A percentile compares a stretch with the other conserved stretches of the same genome.
phyloP scores from a whole-genome alignment of 30 jellyfish, hydroid and myxozoan genomes.

The Cassiopea xamachana region DNA sequence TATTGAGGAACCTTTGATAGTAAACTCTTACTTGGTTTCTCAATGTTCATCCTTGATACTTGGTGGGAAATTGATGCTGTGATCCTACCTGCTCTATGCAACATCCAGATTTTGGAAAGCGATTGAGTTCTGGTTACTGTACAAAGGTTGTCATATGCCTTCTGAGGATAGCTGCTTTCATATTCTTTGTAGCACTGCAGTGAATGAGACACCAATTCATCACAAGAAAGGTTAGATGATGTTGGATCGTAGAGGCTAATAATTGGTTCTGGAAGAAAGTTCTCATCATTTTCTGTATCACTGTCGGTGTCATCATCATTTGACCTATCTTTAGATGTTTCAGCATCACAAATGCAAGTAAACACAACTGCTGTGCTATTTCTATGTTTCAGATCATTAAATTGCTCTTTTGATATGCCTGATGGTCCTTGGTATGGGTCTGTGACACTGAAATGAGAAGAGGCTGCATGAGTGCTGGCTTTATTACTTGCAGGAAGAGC shows the following conservation, averaged over 20 bases:
- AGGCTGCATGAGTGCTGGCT: not conserved
- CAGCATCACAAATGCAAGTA: too few species aligned
- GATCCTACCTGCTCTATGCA: slow-evolving; percentile 44
- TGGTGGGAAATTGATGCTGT: slow-evolving; percentile 34
- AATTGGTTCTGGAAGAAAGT: slow-evolving; percentile 45
- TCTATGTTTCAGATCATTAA: not conserved
- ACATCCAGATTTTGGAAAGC: slow-evolving; percentile 34
- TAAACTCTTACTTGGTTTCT: too few species aligned
- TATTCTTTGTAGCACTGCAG: not conserved
- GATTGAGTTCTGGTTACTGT: slow-evolving; percentile 17
- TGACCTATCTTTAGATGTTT: too few species aligned
- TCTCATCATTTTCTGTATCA: slow-evolving; percentile 18
- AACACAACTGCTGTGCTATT: too few species aligned
- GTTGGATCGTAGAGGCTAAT: slow-evolving; percentile 38
- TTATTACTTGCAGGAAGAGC: not conserved
- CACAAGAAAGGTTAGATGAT: slow-evolving; percentile 9
- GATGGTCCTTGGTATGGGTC: not conserved
- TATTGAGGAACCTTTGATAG: too few species aligned
- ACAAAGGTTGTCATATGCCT: slow-evolving; percentile 9
- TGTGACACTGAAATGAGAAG: not conserved
- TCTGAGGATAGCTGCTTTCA: not conserved
- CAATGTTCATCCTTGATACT: slow-evolving; percentile 19
- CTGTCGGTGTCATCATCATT: slow-evolving; percentile 42
- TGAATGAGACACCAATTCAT: not conserved
- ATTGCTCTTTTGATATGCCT: not conserved